A percentile compares a stretch with the other conserved stretches of the same genome.
phyloP scores from a whole-genome alignment of 2,113 vertebrate species.

The Spheniscus mendiculus region DNA sequence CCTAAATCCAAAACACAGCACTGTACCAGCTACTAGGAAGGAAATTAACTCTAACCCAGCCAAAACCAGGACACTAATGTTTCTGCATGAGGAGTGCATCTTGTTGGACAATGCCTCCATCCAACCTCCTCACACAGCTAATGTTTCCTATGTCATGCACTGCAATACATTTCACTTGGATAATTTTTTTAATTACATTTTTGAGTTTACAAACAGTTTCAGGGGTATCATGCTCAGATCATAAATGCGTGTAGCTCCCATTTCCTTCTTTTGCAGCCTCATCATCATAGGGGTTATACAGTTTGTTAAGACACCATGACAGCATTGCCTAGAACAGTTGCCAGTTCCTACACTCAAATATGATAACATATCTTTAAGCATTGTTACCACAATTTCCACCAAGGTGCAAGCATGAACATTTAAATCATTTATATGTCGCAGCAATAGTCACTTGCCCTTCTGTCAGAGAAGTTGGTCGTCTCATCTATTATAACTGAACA shows the following conservation, averaged over 20 bases:
- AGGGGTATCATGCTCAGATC: background rate
- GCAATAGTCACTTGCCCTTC: background rate
- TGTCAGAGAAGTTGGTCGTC: background rate
- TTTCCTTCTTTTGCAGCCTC: background rate
- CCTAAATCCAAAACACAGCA: too few relatives aligned
- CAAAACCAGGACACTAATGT: too few relatives aligned
- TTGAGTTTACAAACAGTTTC: background rate
- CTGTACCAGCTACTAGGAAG: too few relatives aligned
- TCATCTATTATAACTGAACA: background rate
- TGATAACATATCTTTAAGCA: background rate
- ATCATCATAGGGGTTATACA: background rate
- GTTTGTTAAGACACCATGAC: background rate
- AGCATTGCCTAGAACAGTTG: background rate
- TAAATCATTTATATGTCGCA: background rate
- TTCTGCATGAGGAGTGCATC: background rate
- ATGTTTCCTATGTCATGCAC: background rate
- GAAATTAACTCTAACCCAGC: too few relatives aligned
- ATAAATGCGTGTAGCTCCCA: background rate
- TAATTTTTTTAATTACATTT: background rate
- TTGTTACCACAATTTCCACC: background rate
- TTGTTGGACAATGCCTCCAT: background rate
- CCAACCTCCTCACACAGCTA: background rate
- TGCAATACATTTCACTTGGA: background rate
- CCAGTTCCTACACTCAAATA: background rate
- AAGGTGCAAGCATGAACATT: background rate